Conservation (phyloP, 1,140 invertebrate species). For the Pseudobourletiella spinata region DNA sequence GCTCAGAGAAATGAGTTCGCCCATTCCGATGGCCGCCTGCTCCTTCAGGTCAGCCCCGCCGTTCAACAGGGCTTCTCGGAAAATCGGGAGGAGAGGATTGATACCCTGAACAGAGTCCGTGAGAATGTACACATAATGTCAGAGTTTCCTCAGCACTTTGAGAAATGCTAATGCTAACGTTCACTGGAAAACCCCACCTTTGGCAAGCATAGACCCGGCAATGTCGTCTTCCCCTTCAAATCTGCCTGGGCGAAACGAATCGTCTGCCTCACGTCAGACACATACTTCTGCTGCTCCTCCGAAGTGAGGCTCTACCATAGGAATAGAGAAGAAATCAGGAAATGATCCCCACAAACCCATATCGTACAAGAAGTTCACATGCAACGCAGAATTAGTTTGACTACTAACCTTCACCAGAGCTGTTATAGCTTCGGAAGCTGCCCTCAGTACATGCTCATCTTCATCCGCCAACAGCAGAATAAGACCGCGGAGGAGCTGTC, state of each 20-base stretch:
- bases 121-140: no score
- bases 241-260: constrained; percentile 81
- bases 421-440: constrained; percentile 80
- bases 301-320: constrained; percentile 60
- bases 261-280: constrained; percentile 81
- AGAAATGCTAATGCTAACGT: no score
- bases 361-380: background rate
- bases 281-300: constrained; percentile 69
- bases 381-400: background rate
- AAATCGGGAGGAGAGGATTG: constrained; percentile 83
- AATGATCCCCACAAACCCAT: background rate
- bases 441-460: constrained; percentile 70
- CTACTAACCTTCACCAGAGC: constrained; percentile 75
- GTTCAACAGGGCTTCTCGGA: constrained; percentile 91
- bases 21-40: constrained; percentile 83
- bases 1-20: constrained; percentile 78
- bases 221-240: constrained; percentile 61
- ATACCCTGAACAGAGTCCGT: constrained; percentile 60
- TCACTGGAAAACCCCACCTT: no score
- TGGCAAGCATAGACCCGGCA: constrained; percentile 91
- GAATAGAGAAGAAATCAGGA: background rate
- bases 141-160: no score
- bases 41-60: constrained; percentile 91
- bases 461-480: constrained; percentile 73
- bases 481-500: constrained; percentile 76